A percentile compares a stretch with the other conserved stretches of the same genome.
These are phyloP conservation scores for Eupleurogrammus muticus DNA, from an alignment of 2,797 vertebrate species.

Conservation along the genomic window DNA sequence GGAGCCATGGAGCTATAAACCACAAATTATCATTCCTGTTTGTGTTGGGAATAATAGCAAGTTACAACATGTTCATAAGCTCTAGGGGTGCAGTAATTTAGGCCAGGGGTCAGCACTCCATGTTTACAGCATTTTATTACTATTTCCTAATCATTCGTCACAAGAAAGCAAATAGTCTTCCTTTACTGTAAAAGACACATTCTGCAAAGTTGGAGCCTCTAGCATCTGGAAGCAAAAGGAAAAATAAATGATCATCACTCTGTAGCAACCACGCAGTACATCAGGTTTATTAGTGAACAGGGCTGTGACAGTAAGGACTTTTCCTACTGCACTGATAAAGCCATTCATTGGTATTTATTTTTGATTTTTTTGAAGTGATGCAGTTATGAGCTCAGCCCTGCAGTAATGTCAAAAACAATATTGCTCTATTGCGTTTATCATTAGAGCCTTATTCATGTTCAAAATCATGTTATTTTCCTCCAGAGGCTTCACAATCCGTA, in stretches of 20 bases:
- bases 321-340: no score
- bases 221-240: constrained; percentile 70
- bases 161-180: background rate
- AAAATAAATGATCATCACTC: background rate
- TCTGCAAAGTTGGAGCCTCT: constrained; percentile 89
- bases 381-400: no score
- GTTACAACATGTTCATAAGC: background rate
- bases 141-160: background rate
- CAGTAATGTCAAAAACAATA: no score
- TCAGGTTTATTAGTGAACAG: background rate
- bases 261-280: background rate
- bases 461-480: constrained; percentile 12
- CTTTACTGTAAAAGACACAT: constrained; percentile 82
- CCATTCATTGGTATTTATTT: no score
- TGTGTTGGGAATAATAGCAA: background rate
- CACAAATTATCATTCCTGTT: background rate
- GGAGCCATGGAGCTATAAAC: background rate
- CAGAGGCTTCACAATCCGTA: constrained; percentile 6
- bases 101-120: background rate
- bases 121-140: background rate
- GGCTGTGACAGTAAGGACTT: no score
- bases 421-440: no score
- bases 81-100: no score
- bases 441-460: background rate
- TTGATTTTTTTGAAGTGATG: no score